These are phyloP conservation scores for Epistrophella euchroma DNA, from an alignment of 2,888 invertebrate species.

Conservation along the genomic window DNA sequence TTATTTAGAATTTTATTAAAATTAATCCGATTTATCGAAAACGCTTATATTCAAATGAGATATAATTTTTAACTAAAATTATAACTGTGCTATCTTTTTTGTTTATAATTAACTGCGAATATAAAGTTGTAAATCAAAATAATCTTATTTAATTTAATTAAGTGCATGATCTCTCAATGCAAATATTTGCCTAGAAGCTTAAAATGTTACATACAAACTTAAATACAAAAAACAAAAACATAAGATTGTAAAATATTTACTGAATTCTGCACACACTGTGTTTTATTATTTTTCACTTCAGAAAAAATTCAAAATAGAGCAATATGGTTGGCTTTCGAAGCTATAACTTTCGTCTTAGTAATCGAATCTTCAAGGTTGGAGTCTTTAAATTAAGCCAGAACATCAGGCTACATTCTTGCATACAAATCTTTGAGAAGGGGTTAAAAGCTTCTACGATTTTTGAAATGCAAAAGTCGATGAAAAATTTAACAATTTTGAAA, in stretches of 20 bases:
- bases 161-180: neutral
- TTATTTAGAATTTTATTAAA: neutral
- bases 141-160: neutral
- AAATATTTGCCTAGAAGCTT: neutral
- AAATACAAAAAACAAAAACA: neutral
- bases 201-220: neutral
- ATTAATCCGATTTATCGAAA: neutral
- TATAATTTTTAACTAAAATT: neutral
- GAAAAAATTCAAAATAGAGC: too few species aligned
- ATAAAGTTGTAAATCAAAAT: conserved; percentile 45
- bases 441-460: too few species aligned
- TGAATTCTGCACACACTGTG: neutral
- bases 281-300: too few species aligned
- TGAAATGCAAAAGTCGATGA: too few species aligned
- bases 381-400: too few species aligned
- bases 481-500: too few species aligned
- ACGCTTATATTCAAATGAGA: neutral
- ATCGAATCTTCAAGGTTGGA: too few species aligned
- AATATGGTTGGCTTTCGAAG: too few species aligned
- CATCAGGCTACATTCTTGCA: too few species aligned
- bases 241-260: neutral
- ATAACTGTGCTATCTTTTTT: neutral
- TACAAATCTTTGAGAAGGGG: too few species aligned
- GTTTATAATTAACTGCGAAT: neutral
- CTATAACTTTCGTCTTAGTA: too few species aligned